Evolutionary conservation across 2,888 invertebrate genomes (phyloP), one percentile per base, ranked within the genome.

Genomic region (Cantharis nigra): DNA sequence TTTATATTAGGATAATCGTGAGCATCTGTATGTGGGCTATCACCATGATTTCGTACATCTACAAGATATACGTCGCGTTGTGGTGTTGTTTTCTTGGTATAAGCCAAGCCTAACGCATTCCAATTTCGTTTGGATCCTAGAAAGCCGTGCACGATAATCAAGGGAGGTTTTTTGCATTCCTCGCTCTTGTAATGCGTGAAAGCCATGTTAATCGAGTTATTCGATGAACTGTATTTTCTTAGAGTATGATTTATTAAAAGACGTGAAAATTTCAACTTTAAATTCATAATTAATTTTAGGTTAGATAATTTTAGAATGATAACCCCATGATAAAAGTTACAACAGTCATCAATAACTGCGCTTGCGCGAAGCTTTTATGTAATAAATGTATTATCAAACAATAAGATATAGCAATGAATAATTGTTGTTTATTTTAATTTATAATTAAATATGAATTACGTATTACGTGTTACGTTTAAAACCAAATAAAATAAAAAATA

Each of bases 11-110:
- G 88, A 85, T 97, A 98, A 26, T 91, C 91, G 88, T 97, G 95
- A 0, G 92, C 91, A 0, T 90, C 82, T 0, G 92, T 90, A 86
- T 98, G 97, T 0, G 95, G 94, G 85, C 98, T 98, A 80, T 97
- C 96, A 0, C 98, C 98, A 88, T 99, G 99, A 89, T 99, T 98
- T 86, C 98, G 91, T 5, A 96, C 94, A 89, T 99, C 99, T 33
- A 98, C 91, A 9, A 94, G 91, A 78, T 96, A 91, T 0, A 97
- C 90, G 92, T 93, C 89, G 91, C 95, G 87, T 91, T 90, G 80
- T 92, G 92, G 85, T 16, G 92, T 91, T 1, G 93, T 93, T 74
- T 90, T 91, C 79, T 91, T 91, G 78, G 91, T 88, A 72, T 96
- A 90, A 0, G 91, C 92, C 74, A 95, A 96, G 1, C 94, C 93